Percentiles rank a stretch among this genome's conserved stretches.
Evolutionary conservation across 2,113 vertebrate genomes (phyloP).

Genomic region (Pachypanchax playfairii): DNA sequence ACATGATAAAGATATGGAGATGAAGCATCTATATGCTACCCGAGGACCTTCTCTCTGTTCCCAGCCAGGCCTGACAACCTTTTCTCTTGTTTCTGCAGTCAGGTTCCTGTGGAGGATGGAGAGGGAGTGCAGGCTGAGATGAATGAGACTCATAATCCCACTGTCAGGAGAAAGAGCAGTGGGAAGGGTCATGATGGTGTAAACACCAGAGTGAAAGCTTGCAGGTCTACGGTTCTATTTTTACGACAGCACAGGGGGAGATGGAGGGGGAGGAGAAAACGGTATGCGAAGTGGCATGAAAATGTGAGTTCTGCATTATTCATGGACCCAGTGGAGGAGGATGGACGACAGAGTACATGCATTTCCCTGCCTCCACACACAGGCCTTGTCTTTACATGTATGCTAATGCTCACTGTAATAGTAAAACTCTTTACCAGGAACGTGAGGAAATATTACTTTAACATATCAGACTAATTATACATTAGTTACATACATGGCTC

Average conservation of each 20-base stretch:
- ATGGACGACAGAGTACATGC: constrained; percentile 43
- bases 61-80: constrained; percentile 49
- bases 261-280: constrained; percentile 34
- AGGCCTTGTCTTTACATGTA: constrained; percentile 5
- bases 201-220: constrained; percentile 72
- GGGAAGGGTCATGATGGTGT: constrained; percentile 59
- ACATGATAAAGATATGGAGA: constrained; percentile 72
- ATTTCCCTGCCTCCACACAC: constrained; percentile 34
- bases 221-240: constrained; percentile 71
- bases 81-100: constrained; percentile 53
- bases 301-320: constrained; percentile 71
- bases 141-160: constrained; percentile 74
- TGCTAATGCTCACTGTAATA: neutral
- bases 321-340: constrained; percentile 49
- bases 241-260: constrained; percentile 49
- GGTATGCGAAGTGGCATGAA: constrained; percentile 59
- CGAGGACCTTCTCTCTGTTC: constrained; percentile 56
- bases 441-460: neutral
- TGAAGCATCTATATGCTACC: constrained; percentile 67
- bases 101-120: constrained; percentile 43
- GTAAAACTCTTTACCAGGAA: neutral
- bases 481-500: too few relatives aligned
- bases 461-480: neutral
- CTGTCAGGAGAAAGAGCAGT: constrained; percentile 47
- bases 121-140: constrained; percentile 52